phyloP scores from a whole-genome alignment of 2,888 invertebrate genomes.

The Phaedon cochleariae region DNA sequence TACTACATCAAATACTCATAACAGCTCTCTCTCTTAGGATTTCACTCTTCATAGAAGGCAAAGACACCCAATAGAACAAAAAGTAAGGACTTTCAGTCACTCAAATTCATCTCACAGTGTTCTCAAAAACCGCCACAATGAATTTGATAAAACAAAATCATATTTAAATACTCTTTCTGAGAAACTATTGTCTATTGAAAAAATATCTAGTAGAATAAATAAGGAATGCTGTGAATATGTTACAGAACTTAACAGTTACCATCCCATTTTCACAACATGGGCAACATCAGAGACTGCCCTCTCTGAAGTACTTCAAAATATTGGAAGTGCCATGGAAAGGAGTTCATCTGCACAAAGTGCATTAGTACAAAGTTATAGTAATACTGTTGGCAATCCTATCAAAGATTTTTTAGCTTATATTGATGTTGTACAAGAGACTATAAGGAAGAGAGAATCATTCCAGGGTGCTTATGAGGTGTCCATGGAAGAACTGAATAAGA shows the following conservation, averaged over 20 bases:
- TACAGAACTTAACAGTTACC: constrained; percentile 67
- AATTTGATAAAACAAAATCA: constrained; percentile 70
- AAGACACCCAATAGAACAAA: constrained; percentile 64
- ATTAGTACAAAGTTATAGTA: constrained; percentile 60
- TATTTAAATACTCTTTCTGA: constrained; percentile 70
- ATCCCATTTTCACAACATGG: constrained; percentile 71
- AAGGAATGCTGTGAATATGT: constrained; percentile 70
- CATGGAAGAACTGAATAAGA: constrained; percentile 70
- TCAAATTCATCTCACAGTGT: constrained; percentile 57
- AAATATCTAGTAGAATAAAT: constrained; percentile 70
- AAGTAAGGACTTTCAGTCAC: constrained; percentile 56
- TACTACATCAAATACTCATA: neutral
- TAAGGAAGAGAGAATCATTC: constrained; percentile 70
- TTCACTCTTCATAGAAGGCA: constrained; percentile 70
- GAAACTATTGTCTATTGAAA: constrained; percentile 70
- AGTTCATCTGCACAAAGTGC: constrained; percentile 65
- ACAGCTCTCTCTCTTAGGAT: constrained; percentile 62
- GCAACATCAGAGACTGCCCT: constrained; percentile 68
- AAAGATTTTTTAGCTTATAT: constrained; percentile 73
- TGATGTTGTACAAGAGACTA: constrained; percentile 73
- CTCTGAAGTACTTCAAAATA: constrained; percentile 60
- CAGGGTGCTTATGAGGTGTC: constrained; percentile 72
- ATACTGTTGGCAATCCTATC: constrained; percentile 62
- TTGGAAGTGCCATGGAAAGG: constrained; percentile 63
- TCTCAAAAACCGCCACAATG: constrained; percentile 68